Conservation (phyloP, 2,888 invertebrate species). For the Malachius bipustulatus region DNA sequence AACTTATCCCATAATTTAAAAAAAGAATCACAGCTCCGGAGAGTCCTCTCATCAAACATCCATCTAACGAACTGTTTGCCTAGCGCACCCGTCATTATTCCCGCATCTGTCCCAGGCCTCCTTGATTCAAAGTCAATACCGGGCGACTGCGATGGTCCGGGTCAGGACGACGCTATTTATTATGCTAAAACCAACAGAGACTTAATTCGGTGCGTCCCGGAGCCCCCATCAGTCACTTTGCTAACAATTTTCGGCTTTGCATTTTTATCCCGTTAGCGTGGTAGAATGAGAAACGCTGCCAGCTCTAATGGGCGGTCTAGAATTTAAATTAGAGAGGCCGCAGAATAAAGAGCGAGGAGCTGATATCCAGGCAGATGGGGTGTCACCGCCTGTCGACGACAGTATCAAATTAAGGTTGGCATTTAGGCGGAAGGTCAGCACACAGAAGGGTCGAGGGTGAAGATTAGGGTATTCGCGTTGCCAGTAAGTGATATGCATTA, state of each 20-base stretch:
- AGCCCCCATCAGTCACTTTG: slow-evolving; percentile 14
- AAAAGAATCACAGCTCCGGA: too few relatives aligned
- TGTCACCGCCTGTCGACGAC: too few relatives aligned
- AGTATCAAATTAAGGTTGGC: slow-evolving; percentile 35
- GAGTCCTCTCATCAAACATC: too few relatives aligned
- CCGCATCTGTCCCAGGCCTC: not conserved
- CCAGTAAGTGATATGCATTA: slow-evolving; percentile 36
- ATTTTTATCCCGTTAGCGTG: slow-evolving; percentile 27
- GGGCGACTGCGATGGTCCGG: slow-evolving; percentile 5
- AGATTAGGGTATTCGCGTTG: slow-evolving; percentile 32
- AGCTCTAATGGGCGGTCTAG: slow-evolving; percentile 13
- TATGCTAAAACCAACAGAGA: slow-evolving; percentile 13
- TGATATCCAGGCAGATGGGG: too few relatives aligned
- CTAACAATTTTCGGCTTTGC: slow-evolving; percentile 25
- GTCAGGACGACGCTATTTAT: slow-evolving; percentile 6
- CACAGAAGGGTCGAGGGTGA: slow-evolving; percentile 22
- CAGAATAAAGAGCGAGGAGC: slow-evolving; percentile 25
- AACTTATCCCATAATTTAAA: too few relatives aligned
- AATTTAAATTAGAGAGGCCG: slow-evolving; percentile 28
- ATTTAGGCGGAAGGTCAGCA: slow-evolving; percentile 33
- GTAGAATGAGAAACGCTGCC: slow-evolving; percentile 19
- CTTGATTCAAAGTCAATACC: slow-evolving; percentile 3
- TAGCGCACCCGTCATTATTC: too few relatives aligned
- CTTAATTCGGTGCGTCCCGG: slow-evolving; percentile 11
- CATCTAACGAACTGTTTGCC: too few relatives aligned